Evolutionary conservation across 2,888 invertebrate genomes (phyloP).

Genomic region (Bruchidius siliquastri): DNA sequence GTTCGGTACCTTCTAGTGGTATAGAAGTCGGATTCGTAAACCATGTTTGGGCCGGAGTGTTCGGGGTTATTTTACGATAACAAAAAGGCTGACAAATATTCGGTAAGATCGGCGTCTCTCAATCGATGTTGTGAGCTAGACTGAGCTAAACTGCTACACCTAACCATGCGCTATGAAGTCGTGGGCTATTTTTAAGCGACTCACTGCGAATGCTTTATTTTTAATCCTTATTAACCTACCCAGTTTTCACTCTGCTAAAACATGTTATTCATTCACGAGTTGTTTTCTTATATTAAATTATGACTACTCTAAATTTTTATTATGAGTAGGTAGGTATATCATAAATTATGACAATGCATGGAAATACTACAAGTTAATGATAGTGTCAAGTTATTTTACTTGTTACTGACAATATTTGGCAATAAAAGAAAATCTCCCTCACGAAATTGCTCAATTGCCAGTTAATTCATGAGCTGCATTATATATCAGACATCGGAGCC

Average conservation of each 20-base stretch:
- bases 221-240: background rate
- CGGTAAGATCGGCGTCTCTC: constrained; percentile 34
- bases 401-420: too few relatives aligned
- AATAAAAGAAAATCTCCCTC: too few relatives aligned
- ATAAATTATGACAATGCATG: too few relatives aligned
- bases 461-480: too few relatives aligned
- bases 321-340: too few relatives aligned
- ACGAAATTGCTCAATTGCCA: too few relatives aligned
- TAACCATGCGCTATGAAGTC: background rate
- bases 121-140: constrained; percentile 33
- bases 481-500: too few relatives aligned
- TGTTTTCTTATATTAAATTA: background rate
- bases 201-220: background rate
- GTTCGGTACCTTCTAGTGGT: constrained; percentile 80
- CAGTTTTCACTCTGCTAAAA: background rate
- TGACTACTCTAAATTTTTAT: background rate
- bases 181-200: background rate
- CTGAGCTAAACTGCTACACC: background rate
- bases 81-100: constrained; percentile 15
- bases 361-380: too few relatives aligned
- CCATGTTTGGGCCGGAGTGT: constrained; percentile 58
- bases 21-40: constrained; percentile 90
- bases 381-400: too few relatives aligned
- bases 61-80: constrained; percentile 16
- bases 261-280: background rate